phyloP scores from a whole-genome alignment of 2,113 vertebrate species.

The Tor tambroides region DNA sequence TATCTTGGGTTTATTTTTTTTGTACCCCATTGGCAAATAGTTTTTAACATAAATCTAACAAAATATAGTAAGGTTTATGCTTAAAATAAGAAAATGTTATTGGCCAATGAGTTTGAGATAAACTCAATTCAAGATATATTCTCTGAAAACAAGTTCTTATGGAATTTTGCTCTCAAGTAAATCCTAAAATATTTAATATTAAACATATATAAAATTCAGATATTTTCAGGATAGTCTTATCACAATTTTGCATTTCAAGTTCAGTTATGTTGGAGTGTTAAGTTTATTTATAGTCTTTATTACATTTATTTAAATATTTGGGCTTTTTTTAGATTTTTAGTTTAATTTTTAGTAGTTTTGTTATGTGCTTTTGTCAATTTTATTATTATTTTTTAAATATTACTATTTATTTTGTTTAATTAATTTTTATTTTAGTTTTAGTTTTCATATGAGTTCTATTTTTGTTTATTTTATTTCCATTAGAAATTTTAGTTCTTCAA shows the following conservation, averaged over 20 bases:
- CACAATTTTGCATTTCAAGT: not conserved
- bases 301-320: not conserved
- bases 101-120: not conserved
- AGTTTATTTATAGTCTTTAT: not conserved
- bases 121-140: not conserved
- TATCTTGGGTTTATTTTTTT: not conserved
- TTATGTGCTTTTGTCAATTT: no score
- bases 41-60: not conserved
- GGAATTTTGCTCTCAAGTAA: not conserved
- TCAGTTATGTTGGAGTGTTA: not conserved
- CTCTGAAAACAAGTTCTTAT: not conserved
- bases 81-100: not conserved
- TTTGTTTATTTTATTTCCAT: not conserved
- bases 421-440: not conserved
- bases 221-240: not conserved
- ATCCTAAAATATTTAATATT: not conserved
- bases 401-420: not conserved
- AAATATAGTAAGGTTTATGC: not conserved
- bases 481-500: not conserved
- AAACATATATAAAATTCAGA: not conserved
- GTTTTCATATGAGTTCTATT: not conserved
- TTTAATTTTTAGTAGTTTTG: not conserved
- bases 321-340: not conserved
- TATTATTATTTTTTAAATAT: not conserved
- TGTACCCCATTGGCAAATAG: not conserved